Conservation (phyloP, 2,113 vertebrate genomes). For the Echinops telfairi region DNA sequence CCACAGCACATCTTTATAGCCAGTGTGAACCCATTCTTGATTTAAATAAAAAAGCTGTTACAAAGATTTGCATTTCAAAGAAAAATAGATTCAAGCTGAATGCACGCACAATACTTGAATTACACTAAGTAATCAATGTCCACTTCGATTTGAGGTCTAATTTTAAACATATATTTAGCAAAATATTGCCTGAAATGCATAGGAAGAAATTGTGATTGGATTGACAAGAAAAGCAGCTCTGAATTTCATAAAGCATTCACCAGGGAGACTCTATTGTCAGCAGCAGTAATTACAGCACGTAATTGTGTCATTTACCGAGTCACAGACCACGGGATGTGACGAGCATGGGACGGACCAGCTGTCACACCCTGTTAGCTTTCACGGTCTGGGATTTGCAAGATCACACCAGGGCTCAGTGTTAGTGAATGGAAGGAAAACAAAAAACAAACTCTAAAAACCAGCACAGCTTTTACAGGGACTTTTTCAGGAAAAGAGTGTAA, state of each 20-base stretch:
- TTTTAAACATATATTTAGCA: constrained; percentile 80
- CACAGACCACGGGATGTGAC: constrained; percentile 87
- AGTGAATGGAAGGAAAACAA: constrained; percentile 69
- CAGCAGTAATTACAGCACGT: constrained; percentile 89
- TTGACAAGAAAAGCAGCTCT: constrained; percentile 83
- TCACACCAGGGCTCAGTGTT: constrained; percentile 67
- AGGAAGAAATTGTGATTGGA: constrained; percentile 77
- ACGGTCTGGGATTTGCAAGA: constrained; percentile 81
- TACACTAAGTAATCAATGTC: background rate
- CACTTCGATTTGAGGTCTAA: constrained; percentile 69
- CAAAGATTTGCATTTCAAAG: background rate
- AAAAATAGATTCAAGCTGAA: constrained; percentile 31
- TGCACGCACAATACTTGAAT: background rate
- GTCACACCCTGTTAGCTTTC: constrained; percentile 87
- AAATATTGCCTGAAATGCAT: constrained; percentile 65
- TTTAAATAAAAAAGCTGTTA: constrained; percentile 55
- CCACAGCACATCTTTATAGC: background rate
- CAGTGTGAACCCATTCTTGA: background rate
- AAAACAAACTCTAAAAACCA: constrained; percentile 60
- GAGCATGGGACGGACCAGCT: constrained; percentile 84
- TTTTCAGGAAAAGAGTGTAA: background rate
- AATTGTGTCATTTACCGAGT: constrained; percentile 90
- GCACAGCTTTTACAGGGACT: constrained; percentile 14
- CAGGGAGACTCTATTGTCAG: constrained; percentile 86
- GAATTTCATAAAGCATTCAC: constrained; percentile 84